Conservation (phyloP, 2,888 invertebrate genomes). For the Mesoligia furuncula region DNA sequence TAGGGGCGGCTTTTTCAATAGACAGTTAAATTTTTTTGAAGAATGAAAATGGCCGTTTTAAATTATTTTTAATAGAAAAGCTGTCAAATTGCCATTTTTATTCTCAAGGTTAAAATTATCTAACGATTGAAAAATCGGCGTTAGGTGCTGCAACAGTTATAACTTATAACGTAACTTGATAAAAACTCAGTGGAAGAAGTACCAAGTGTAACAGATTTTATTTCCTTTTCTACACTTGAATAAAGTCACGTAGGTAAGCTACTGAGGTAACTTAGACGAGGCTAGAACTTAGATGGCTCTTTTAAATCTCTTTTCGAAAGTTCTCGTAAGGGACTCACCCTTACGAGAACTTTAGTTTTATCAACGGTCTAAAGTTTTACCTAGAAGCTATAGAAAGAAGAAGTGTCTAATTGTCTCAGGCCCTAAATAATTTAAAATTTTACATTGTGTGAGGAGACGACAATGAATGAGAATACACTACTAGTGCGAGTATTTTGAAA, state of each 20-base stretch:
- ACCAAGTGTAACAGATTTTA: background rate
- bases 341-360: too few species aligned
- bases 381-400: too few species aligned
- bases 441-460: background rate
- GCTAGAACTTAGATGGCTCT: background rate
- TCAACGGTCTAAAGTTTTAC: background rate
- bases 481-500: background rate
- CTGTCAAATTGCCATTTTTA: too few species aligned
- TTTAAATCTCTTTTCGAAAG: constrained; percentile 8
- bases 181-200: background rate
- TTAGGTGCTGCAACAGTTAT: too few species aligned
- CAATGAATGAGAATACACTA: background rate
- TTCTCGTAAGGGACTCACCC: background rate
- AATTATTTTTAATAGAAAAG: too few species aligned
- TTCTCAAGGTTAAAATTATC: too few species aligned
- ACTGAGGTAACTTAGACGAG: constrained; percentile 1
- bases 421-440: background rate
- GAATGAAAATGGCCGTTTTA: too few species aligned
- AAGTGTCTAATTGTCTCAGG: background rate
- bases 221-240: background rate
- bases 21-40: too few species aligned
- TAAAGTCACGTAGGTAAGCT: constrained; percentile 4
- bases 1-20: too few species aligned
- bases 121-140: too few species aligned
- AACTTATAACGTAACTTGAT: background rate